Evolutionary conservation across 1,140 invertebrate genomes (phyloP).

Genomic region (Drosophila bipectinata): DNA sequence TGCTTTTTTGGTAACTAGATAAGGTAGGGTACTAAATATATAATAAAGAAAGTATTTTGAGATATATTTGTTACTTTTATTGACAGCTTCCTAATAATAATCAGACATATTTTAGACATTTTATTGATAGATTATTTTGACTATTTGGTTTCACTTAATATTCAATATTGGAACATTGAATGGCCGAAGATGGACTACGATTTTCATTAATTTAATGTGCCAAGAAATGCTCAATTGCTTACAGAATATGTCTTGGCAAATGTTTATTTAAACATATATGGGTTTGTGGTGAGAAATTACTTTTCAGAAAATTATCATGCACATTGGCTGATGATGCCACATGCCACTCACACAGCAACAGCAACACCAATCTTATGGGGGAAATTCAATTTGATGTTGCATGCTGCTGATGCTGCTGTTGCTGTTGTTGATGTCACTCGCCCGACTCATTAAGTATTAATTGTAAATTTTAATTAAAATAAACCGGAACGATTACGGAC

Average conservation of each 20-base stretch:
- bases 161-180: slow-evolving; percentile 3
- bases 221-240: slow-evolving; percentile 41
- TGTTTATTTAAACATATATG: neutral
- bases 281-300: slow-evolving; percentile 48
- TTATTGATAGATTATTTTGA: neutral
- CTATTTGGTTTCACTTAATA: slow-evolving; percentile 9
- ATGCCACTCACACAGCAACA: slow-evolving; percentile 21
- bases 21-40: too few species aligned
- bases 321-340: slow-evolving; percentile 27
- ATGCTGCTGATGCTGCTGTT: slow-evolving; percentile 26
- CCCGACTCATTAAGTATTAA: slow-evolving; percentile 79
- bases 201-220: slow-evolving; percentile 51
- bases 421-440: slow-evolving; percentile 60
- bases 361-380: slow-evolving; percentile 32
- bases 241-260: neutral
- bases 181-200: slow-evolving; percentile 22
- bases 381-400: slow-evolving; percentile 71
- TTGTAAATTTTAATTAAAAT: slow-evolving; percentile 83
- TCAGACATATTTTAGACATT: neutral
- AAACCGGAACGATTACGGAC: slow-evolving; percentile 69
- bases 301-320: slow-evolving; percentile 62
- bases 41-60: neutral
- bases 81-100: too few species aligned
- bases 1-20: neutral
- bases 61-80: too few species aligned